phyloP scores from a whole-genome alignment of 2,113 vertebrate species.

The Archocentrus centrarchus region DNA sequence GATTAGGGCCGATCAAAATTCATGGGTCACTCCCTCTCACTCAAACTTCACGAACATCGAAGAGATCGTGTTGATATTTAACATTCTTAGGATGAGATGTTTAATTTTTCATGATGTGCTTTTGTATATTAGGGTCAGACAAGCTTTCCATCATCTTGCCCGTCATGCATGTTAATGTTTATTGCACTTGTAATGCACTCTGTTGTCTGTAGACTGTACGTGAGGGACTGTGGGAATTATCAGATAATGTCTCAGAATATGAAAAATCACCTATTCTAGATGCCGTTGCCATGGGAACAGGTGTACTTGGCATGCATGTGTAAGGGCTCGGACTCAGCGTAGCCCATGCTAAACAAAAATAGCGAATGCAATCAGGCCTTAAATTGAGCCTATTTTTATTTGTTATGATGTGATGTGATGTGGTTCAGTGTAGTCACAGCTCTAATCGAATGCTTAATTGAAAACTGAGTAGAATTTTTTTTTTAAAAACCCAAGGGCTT shows the following conservation, averaged over 20 bases:
- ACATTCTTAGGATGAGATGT: conserved; percentile 39
- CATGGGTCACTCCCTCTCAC: neutral
- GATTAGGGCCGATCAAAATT: conserved; percentile 24
- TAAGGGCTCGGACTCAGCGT: neutral
- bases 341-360: neutral
- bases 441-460: neutral
- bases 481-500: no score
- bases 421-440: neutral
- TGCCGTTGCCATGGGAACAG: conserved; percentile 51
- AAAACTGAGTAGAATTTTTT: no score
- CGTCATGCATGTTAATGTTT: conserved; percentile 66
- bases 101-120: conserved; percentile 17
- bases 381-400: conserved; percentile 10
- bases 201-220: neutral
- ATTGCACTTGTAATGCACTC: neutral
- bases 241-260: conserved; percentile 42
- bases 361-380: neutral
- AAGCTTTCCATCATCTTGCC: conserved; percentile 38
- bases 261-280: conserved; percentile 23
- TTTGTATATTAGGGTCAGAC: conserved; percentile 7
- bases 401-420: neutral
- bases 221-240: conserved; percentile 64
- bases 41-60: neutral
- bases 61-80: conserved; percentile 16
- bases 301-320: conserved; percentile 22